Evolutionary conservation across 2,113 vertebrate species (phyloP).

Genomic region (Entomyzon cyanotis): DNA sequence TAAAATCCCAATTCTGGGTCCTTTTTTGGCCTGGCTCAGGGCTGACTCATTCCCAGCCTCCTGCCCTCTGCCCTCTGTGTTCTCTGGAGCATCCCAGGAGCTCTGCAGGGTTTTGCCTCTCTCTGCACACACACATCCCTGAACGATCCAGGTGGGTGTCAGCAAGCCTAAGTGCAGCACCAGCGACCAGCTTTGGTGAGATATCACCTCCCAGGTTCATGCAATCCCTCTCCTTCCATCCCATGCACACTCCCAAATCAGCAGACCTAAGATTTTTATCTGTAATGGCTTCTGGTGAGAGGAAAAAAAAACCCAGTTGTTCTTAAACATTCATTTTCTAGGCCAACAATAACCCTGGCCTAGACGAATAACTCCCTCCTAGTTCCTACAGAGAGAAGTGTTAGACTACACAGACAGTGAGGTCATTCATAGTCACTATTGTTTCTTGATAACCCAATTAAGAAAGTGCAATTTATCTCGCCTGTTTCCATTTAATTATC

Average conservation of each 20-base stretch:
- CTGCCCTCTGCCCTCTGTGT: background rate
- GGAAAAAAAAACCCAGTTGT: background rate
- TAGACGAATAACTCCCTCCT: constrained; percentile 57
- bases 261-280: constrained; percentile 63
- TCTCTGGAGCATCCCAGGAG: background rate
- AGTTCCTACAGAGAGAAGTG: constrained; percentile 51
- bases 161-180: background rate
- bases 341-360: constrained; percentile 67
- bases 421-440: constrained; percentile 66
- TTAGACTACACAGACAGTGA: constrained; percentile 72
- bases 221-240: background rate
- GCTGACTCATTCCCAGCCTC: background rate
- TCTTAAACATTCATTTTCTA: constrained; percentile 54
- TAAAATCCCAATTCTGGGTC: background rate
- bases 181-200: background rate
- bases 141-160: background rate
- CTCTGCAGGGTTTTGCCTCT: background rate
- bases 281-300: constrained; percentile 56
- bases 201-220: background rate
- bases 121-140: background rate
- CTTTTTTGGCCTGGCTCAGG: background rate
- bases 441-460: constrained; percentile 76
- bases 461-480: constrained; percentile 75
- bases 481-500: constrained; percentile 74
- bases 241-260: background rate